Base-by-base conservation (phyloP, 2,888 invertebrate species). In the Pristionchus arcanus region DNA sequence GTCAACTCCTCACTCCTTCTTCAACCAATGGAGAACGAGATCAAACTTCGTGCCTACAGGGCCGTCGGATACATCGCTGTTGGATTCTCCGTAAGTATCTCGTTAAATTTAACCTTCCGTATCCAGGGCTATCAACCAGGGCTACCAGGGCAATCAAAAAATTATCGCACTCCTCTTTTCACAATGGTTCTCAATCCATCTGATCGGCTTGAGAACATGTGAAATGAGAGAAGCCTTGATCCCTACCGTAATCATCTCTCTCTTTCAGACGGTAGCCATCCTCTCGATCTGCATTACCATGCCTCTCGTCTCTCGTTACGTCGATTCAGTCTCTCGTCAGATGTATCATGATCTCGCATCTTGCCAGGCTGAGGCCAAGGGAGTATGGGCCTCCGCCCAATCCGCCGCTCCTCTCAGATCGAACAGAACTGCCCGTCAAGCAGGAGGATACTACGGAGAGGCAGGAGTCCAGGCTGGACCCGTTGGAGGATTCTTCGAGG, bases 61-160 rank as follows among this genome's bases (percentile, higher is more conserved):
- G 66, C 66, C 19, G 66, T 66, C n/a, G 66, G 66, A 66, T 66
- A 66, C 66, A 66, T 66, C 7, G 25, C 66, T 25, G 25, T 66
- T 25, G 66, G 66, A 66, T 66, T 66, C 66, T 66, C 66, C 25
- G 66, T 66, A 66, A 66, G 66, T 66, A 55, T n/a, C n/a, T n/a
- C n/a, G n/a, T n/a, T n/a, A n/a, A n/a, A n/a, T n/a, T n/a, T n/a
- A n/a, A n/a, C n/a, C n/a, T n/a, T n/a, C n/a, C n/a, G n/a, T n/a
- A n/a, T n/a, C n/a, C n/a, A n/a, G n/a, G n/a, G n/a, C n/a, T n/a
- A n/a, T n/a, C n/a, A n/a, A n/a, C n/a, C n/a, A n/a, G n/a, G n/a
- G n/a, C n/a, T n/a, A n/a, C n/a, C n/a, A n/a, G n/a, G n/a, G n/a
- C n/a, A n/a, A n/a, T n/a, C n/a, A n/a, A n/a, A n/a, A n/a, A n/a